These are phyloP conservation scores for Benitochromis conjunctus DNA, from an alignment of 2,113 vertebrate species.

Conservation along the genomic window DNA sequence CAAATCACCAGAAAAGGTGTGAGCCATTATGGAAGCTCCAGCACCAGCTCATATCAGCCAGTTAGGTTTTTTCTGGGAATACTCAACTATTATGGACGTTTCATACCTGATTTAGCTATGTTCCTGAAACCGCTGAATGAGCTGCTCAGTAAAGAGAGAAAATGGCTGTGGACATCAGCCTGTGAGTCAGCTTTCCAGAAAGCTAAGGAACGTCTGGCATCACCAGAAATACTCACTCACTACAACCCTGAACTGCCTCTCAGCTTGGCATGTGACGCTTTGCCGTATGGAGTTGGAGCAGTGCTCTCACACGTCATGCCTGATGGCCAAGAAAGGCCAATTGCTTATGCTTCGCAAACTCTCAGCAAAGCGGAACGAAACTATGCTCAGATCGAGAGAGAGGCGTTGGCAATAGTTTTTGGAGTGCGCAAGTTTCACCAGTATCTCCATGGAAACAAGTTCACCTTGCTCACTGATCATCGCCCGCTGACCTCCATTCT, in stretches of 20 bases:
- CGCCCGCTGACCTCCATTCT: background rate
- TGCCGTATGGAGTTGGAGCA: background rate
- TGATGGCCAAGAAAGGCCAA: background rate
- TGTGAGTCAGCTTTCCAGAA: no score
- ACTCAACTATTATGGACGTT: background rate
- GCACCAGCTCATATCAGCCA: background rate
- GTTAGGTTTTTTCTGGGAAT: background rate
- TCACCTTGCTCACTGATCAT: background rate
- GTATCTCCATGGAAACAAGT: background rate
- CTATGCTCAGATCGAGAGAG: background rate
- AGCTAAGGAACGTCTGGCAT: fast-evolving
- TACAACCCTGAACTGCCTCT: background rate
- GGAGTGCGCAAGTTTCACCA: background rate
- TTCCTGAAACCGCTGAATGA: background rate
- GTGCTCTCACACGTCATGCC: background rate
- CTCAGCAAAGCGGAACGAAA: background rate
- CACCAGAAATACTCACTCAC: background rate
- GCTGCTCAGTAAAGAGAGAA: no score
- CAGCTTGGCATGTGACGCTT: background rate
- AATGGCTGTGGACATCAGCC: no score
- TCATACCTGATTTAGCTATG: background rate
- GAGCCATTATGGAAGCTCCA: background rate
- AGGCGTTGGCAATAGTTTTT: background rate
- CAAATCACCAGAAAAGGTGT: background rate
- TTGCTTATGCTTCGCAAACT: background rate